Evolutionary conservation across 2,113 vertebrate genomes (phyloP).

Genomic region (Sterrhoptilus dennistouni): DNA sequence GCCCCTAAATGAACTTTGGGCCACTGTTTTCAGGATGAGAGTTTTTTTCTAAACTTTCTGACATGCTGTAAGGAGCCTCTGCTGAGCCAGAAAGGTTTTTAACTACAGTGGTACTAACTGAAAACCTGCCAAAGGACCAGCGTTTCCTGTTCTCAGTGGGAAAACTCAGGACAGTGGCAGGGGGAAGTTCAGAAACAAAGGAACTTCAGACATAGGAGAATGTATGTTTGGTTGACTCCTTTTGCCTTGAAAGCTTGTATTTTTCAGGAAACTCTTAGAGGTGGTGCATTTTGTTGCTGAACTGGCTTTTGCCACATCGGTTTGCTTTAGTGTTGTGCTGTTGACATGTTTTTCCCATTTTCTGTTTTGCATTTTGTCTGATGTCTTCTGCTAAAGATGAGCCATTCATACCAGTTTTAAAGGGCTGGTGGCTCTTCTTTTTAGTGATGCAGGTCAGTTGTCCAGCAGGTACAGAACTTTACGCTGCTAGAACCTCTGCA

Average conservation of each 20-base stretch:
- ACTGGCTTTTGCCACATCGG: not conserved
- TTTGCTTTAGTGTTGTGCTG: not conserved
- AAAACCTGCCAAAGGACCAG: not conserved
- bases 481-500: not conserved
- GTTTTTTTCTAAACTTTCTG: not conserved
- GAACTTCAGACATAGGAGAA: not conserved
- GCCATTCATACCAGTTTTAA: not conserved
- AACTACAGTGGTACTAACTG: not conserved
- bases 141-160: not conserved
- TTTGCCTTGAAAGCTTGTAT: not conserved
- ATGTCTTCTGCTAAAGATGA: not conserved
- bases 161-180: not conserved
- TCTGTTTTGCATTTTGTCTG: not conserved
- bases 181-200: slow-evolving; percentile 29
- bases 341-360: not conserved
- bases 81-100: not conserved
- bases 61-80: not conserved
- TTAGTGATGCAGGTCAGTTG: not conserved
- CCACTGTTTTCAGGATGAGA: not conserved
- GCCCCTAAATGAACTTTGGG: not conserved
- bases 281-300: not conserved
- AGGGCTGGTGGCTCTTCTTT: not conserved
- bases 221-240: not conserved
- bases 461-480: not conserved
- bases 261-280: not conserved